Evolutionary conservation across 1,140 invertebrate species (phyloP), one percentile per base, ranked within the genome.

Genomic region (Neuroterus valhalla): DNA sequence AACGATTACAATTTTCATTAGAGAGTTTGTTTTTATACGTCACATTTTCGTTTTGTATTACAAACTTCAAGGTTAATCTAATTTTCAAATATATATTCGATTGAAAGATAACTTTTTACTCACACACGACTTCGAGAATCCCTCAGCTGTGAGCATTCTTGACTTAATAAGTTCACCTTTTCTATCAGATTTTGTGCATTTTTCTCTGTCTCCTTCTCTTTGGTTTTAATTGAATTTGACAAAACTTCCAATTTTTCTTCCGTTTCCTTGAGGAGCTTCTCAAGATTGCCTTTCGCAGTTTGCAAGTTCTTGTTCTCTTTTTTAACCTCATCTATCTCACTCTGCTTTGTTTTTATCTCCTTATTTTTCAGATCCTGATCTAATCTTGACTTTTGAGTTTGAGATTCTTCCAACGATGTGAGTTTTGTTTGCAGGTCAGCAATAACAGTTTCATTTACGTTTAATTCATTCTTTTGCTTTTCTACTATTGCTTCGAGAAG

Each of bases 51-150:
- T 38, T 38, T 38, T 38, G 4, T 10, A 8, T 38, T 38, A 38
- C 31, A 38, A 8, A 38, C 1, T 10, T 38, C 31, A 38, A 38
- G 31, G 10, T 43, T 50, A 12, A 26, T 6, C 6, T 15, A 38
- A 26, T 19, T 66, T 15, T 68, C 46, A n/a, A 23, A 12, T 52
- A 21, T 52, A 11, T 1, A 26, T 55, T 12, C 26, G 21, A 15
- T 62, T 31, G 2, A 12, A 62, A 62, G 6, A 6, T 4, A 21
- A 38, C 5, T 45, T 10, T 21, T 68, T 81, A 84, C 85, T 78
- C 74, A 88, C 83, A 89, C 66, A 4, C 76, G 67, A 76, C 48
- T 86, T 45, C 86, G 73, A 31, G 78, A 81, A 75, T 87, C 83
- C 46, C 83, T 82, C 19, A 88, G 75, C 19, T 79, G 82, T 5